Base-by-base conservation (phyloP, 2,888 invertebrate species). In the Dilophus febrilis region DNA sequence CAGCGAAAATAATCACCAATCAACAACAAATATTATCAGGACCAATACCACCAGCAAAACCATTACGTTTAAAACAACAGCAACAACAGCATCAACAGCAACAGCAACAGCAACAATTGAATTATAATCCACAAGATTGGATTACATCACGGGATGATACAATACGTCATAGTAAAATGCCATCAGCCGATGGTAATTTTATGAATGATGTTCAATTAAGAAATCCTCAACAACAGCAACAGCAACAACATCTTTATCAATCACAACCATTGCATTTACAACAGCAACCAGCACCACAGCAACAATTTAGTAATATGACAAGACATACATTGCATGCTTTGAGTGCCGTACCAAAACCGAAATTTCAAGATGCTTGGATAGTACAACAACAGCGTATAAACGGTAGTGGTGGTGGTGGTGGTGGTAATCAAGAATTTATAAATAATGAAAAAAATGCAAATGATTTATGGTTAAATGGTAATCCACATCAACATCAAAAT, bases 271-370 rank as follows among this genome's bases (percentile, higher is more conserved):
- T n/a, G n/a, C n/a, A n/a, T n/a, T n/a, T n/a, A n/a, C n/a, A n/a
- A n/a, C n/a, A n/a, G n/a, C n/a, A n/a, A n/a, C 30, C 18, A 22
- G 16, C 71, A 48, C 64, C 56, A 28, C 68, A 71, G 46, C 65
- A 71, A 16, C 70, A 70, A 37, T 64, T 67, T 5, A 53, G 58
- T 44, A 62, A 77, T 41, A 77, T 82, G 74, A 72, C 75, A 18
- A 67, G 77, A 47, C 78, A 79, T 49, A 77, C 78, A 6, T 55
- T 77, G 40, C 74, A 77, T 48, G 67, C 64, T 10, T 61, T 85
- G 8, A 83, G 82, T 53, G 83, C 85, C 22, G 80, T 78, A 16
- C 85, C 86, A 3, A 75, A 80, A 42, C 74, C 79, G 16, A 74
- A 81, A 52, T 71, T 81, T 54, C 76, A 81, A 44, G 61, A 63